Evolutionary conservation across 2,113 vertebrate species (phyloP), one percentile per base, ranked within the genome.

Genomic region (Leiothrix lutea): DNA sequence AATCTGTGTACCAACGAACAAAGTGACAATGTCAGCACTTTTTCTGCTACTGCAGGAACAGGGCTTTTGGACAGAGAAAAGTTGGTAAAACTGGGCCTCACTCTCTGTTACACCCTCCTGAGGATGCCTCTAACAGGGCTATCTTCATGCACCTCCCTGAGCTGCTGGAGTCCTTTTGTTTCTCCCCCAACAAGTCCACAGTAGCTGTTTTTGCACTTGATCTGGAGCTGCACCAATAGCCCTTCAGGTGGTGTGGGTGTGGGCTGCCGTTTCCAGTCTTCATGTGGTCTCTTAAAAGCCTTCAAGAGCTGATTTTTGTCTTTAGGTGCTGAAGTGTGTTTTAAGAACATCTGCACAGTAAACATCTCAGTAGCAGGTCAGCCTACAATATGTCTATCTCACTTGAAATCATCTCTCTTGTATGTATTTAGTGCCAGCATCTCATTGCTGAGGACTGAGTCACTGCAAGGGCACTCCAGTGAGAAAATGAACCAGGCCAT

Each of bases 1-100:
- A 45, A 24, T 54, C 23, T 50, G 19, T 0, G 1, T 17, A 31
- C n/a, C 19, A 57, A 33, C 0, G 0, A 74, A 25, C 8, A 23
- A 66, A 82, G 7, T 11, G 9, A 69, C 48, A 50, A 25, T 6
- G 17, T 66, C 69, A 71, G 45, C 31, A 14, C 35, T 67, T 53
- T 33, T 74, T 11, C 26, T 14, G 6, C 35, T 74, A 6, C 44
- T 50, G 24, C n/a, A 60, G 6, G 10, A 74, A 33, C 10, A 33
- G 40, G 28, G 7, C 8, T 58, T 83, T 86, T n/a, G 58, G 33
- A 70, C 65, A 50, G 35, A 35, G 57, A 53, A n/a, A 18, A 16
- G 4, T 28, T 8, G 11, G 23, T 40, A 66, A 86, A 83, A 48
- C 31, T 15, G 13, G 11, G 33, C 31, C 9, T 26, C 1, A 0